These are phyloP conservation scores for Falco rusticolus DNA, from an alignment of 2,797 vertebrate species.

Conservation along the genomic window DNA sequence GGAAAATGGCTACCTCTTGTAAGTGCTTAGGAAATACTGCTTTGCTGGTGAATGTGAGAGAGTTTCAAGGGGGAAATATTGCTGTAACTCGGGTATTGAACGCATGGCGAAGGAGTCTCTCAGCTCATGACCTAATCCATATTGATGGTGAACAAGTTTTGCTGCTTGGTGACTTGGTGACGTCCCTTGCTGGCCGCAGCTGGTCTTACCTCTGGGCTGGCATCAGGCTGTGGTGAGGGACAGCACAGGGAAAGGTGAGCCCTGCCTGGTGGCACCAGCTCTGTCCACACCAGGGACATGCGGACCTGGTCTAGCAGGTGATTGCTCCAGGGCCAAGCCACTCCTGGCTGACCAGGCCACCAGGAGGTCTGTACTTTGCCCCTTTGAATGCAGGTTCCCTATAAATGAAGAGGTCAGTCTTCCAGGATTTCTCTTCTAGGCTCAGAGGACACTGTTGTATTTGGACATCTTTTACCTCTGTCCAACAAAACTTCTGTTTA, in stretches of 20 bases:
- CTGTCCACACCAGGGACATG: fast-evolving
- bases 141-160: not conserved
- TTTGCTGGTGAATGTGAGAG: not conserved
- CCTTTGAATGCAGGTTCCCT: not conserved
- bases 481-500: not conserved
- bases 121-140: not conserved
- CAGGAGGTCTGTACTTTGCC: not conserved
- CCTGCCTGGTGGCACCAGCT: not conserved
- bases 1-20: not conserved
- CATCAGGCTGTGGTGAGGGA: not conserved
- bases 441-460: not conserved
- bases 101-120: not conserved
- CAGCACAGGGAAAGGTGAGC: not conserved
- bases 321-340: not conserved
- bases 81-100: not conserved
- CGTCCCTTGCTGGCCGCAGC: not conserved
- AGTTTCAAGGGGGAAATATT: not conserved
- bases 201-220: not conserved
- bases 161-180: not conserved
- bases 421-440: not conserved
- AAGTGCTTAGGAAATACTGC: not conserved
- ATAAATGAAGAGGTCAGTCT: not conserved
- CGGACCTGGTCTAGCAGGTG: not conserved
- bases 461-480: not conserved
- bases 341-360: fast-evolving